These are phyloP conservation scores for Caloenas nicobarica DNA, from an alignment of 2,113 vertebrate species.

Conservation along the genomic window DNA sequence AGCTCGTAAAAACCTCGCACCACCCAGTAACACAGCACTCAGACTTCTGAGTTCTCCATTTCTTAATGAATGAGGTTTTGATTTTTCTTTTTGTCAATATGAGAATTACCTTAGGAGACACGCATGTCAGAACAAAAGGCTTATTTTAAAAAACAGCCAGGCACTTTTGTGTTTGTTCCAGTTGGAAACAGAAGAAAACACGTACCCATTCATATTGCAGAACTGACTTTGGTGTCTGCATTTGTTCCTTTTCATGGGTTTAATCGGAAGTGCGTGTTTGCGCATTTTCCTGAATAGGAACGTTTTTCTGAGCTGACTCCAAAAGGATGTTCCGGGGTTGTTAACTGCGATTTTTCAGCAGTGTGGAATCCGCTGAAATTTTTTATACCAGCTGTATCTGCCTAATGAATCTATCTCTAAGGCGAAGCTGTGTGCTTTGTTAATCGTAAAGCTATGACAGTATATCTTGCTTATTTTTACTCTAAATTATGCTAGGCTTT, in stretches of 20 bases:
- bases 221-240: background rate
- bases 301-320: background rate
- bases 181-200: background rate
- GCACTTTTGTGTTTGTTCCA: background rate
- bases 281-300: background rate
- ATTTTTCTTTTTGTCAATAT: background rate
- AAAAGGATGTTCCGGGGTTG: background rate
- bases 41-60: rapidly evolving
- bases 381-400: background rate
- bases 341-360: conserved; percentile 26
- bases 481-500: conserved; percentile 21
- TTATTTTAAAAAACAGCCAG: background rate
- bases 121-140: background rate
- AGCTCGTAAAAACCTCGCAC: background rate
- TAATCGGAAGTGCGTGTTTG: background rate
- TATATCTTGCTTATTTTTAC: conserved; percentile 39
- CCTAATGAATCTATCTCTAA: conserved; percentile 25
- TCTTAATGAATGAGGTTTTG: background rate
- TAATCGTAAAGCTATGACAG: background rate
- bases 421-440: background rate
- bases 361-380: background rate
- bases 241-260: background rate
- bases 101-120: background rate
- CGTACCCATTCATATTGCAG: background rate
- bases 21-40: background rate